phyloP scores from a whole-genome alignment of 2,113 vertebrate genomes.

The Proterorhinus semilunaris region DNA sequence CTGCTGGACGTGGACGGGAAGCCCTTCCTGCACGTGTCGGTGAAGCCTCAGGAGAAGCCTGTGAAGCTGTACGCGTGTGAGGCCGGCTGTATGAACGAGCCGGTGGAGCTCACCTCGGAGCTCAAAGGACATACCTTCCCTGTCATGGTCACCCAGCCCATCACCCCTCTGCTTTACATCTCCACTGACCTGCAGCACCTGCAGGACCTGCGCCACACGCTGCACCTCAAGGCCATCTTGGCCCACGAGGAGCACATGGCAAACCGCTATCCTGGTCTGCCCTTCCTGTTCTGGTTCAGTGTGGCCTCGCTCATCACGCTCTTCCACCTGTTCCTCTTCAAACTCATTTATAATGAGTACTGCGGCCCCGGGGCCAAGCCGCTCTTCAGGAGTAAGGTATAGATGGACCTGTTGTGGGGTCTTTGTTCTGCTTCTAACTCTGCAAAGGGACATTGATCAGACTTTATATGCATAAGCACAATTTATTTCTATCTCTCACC shows the following conservation, averaged over 20 bases:
- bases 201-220: conserved; percentile 92
- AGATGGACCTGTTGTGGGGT: conserved; percentile 31
- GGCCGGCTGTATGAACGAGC: conserved; percentile 92
- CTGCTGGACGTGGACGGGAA: conserved; percentile 85
- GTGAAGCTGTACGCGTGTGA: conserved; percentile 91
- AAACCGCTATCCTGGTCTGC: conserved; percentile 91
- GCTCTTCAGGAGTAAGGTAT: conserved; percentile 98
- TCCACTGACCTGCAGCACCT: conserved; percentile 91
- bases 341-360: conserved; percentile 99
- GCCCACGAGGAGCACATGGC: conserved; percentile 99
- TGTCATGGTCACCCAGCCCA: conserved; percentile 93
- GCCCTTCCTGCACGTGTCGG: conserved; percentile 89
- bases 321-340: conserved; percentile 98
- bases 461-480: neutral
- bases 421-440: neutral
- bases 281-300: conserved; percentile 98
- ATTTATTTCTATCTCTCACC: neutral
- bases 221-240: conserved; percentile 94
- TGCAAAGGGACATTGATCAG: neutral
- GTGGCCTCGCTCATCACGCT: conserved; percentile 96
- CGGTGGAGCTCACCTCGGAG: conserved; percentile 91
- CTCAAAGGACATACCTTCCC: conserved; percentile 88
- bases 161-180: conserved; percentile 94
- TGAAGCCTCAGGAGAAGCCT: conserved; percentile 86
- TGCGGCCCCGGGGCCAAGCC: conserved; percentile 96